These are phyloP conservation scores for Alitta virens DNA, from an alignment of 2,888 invertebrate species.

Conservation along the genomic window DNA sequence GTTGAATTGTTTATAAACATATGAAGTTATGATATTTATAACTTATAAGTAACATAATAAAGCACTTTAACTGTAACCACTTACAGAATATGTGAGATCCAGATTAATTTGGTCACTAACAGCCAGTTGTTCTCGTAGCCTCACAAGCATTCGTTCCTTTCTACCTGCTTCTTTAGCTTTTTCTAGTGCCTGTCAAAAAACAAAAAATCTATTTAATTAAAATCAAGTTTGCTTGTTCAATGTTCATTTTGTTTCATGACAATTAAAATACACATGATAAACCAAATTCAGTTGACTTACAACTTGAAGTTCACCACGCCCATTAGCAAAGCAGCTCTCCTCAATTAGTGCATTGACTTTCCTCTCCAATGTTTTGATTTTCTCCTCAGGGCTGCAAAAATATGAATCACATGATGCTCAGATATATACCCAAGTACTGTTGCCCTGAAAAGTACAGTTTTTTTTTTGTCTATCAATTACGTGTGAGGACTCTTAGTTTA, in stretches of 20 bases:
- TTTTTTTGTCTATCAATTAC: too few species aligned
- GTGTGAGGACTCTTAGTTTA: too few species aligned
- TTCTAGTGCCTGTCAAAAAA: slow-evolving; percentile 67
- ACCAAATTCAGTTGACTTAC: slow-evolving; percentile 36
- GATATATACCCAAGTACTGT: too few species aligned
- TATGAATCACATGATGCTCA: too few species aligned
- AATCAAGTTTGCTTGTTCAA: too few species aligned
- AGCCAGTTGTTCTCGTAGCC: slow-evolving; percentile 84
- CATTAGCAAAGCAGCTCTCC: slow-evolving; percentile 77
- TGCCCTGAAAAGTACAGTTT: too few species aligned
- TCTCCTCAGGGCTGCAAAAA: slow-evolving; percentile 77
- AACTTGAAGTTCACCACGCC: slow-evolving; percentile 65
- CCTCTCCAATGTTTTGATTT: slow-evolving; percentile 81
- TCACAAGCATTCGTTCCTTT: slow-evolving; percentile 83
- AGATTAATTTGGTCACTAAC: slow-evolving; percentile 88
- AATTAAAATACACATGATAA: too few species aligned
- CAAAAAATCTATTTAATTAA: too few species aligned
- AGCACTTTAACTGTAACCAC: slow-evolving; percentile 18
- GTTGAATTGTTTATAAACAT: too few species aligned
- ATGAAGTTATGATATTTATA: too few species aligned
- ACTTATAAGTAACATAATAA: too few species aligned
- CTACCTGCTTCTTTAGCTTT: slow-evolving; percentile 96
- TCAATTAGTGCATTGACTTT: slow-evolving; percentile 87
- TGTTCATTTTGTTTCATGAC: too few species aligned
- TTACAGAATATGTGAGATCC: slow-evolving; percentile 90